A percentile compares a stretch with the other conserved stretches of the same genome.
These are phyloP conservation scores for Rhysida immarginata DNA, from an alignment of 1,140 invertebrate species.

Conservation along the genomic window DNA sequence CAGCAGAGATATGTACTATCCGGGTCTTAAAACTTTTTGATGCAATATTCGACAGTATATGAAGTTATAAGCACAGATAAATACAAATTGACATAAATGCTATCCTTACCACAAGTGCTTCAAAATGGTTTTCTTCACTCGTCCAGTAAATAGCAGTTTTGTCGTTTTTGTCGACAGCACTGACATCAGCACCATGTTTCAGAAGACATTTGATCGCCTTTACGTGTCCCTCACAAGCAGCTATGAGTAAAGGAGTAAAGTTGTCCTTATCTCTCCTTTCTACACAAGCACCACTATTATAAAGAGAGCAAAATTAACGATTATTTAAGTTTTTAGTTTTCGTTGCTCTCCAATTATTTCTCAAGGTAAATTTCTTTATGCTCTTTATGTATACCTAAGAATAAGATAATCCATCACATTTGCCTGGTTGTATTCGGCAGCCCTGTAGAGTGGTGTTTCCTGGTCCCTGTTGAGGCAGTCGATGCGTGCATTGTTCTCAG, in stretches of 20 bases:
- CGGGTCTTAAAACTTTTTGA: too few species aligned
- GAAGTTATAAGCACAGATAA: too few species aligned
- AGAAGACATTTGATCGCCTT: constrained; percentile 26
- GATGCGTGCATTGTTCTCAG: constrained; percentile 28
- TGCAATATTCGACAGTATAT: too few species aligned
- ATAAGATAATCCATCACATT: constrained; percentile 29
- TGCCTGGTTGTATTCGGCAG: constrained; percentile 27
- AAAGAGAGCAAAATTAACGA: too few species aligned
- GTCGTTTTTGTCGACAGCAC: constrained; percentile 29
- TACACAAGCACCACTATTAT: constrained; percentile 26
- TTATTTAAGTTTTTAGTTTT: too few species aligned
- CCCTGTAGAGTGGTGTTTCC: constrained; percentile 34
- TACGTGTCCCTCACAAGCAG: constrained; percentile 27
- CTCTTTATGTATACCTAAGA: too few species aligned
- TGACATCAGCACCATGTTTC: constrained; percentile 24
- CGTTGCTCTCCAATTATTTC: neutral
- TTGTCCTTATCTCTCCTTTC: constrained; percentile 30
- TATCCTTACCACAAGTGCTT: constrained; percentile 25
- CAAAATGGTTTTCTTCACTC: constrained; percentile 27
- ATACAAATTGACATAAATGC: too few species aligned
- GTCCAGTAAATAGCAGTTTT: constrained; percentile 30
- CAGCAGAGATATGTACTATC: too few species aligned
- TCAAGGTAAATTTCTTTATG: neutral
- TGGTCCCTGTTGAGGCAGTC: constrained; percentile 31
- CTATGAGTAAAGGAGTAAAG: constrained; percentile 34